Base-by-base conservation (phyloP, 1,140 invertebrate species). In the Oscheius sp. region DNA sequence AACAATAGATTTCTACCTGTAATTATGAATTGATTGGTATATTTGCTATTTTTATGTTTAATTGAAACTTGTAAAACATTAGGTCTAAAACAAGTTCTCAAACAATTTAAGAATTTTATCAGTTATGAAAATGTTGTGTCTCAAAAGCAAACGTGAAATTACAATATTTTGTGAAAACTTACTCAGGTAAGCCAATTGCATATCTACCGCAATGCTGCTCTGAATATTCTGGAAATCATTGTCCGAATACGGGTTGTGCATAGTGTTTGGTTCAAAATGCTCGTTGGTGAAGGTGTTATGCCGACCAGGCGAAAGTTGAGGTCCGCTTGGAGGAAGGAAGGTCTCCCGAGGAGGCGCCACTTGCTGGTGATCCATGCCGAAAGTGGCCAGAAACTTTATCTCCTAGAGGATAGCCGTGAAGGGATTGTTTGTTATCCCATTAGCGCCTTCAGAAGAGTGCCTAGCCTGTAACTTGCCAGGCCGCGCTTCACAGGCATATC, bases 361-460 rank as follows among this genome's bases (percentile, higher is more conserved):
- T 55, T 15, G 4, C 23, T 15, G 49, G 15, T 7, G 49, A 55
- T 55, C 15, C 49, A 55, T 55, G 49, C 7, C 23, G 28, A 23
- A 23, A 13, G 49, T 55, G 49, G 49, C 15, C 7, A 55, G 49
- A 13, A 55, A 55, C 49, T 55, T 55, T 55, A 55, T 55, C 15
- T 55, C 49, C 49, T 55, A 55, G 28, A 26, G 49, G 4, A 13
- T 13, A 20, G 49, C 38, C 38, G 38, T 10, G 23, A 13, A 26
- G 49, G 28, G 49, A 55, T 55, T 55, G 49, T 55, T 55, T 55
- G 49, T 55, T 55, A 55, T 55, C 49, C 49, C 49, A 55, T 55
- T 55, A 55, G 49, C 7, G 49, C 49, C 7, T 7, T 55, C 15
- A 55, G 49, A 55, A 55, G 7, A 7, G 15, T 55, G n/a, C 23